phyloP scores from a whole-genome alignment of 2,113 vertebrate genomes.

The Sterrhoptilus dennistouni region DNA sequence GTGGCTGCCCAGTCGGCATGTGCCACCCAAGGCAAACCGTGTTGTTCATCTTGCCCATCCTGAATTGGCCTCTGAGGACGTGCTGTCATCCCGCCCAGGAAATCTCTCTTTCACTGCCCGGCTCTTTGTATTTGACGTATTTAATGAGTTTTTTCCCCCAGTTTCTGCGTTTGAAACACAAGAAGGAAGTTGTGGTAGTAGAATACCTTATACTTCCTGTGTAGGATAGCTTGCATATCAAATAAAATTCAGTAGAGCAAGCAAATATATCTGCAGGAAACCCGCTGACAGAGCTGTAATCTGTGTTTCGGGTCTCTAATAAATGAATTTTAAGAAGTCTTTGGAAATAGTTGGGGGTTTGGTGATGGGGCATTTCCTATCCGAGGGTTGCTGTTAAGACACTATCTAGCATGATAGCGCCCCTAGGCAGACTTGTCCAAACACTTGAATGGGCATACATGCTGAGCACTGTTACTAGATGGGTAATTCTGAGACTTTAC shows the following conservation, averaged over 20 bases:
- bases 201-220: neutral
- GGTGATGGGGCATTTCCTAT: neutral
- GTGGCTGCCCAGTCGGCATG: accelerated
- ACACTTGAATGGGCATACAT: neutral
- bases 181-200: neutral
- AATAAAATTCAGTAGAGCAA: neutral
- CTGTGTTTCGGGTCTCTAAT: neutral
- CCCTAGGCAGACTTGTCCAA: neutral
- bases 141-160: neutral
- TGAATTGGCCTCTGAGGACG: neutral
- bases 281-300: neutral
- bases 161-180: neutral
- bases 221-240: neutral
- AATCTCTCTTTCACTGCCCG: neutral
- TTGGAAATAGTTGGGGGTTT: neutral
- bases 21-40: accelerated
- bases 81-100: neutral
- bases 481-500: neutral
- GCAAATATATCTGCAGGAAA: neutral
- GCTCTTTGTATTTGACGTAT: neutral
- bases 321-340: neutral
- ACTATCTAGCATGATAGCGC: neutral
- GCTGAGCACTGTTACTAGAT: neutral
- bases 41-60: accelerated
- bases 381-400: neutral